Conservation (phyloP, 2,797 vertebrate genomes). For the Cirrhinus molitorella region DNA sequence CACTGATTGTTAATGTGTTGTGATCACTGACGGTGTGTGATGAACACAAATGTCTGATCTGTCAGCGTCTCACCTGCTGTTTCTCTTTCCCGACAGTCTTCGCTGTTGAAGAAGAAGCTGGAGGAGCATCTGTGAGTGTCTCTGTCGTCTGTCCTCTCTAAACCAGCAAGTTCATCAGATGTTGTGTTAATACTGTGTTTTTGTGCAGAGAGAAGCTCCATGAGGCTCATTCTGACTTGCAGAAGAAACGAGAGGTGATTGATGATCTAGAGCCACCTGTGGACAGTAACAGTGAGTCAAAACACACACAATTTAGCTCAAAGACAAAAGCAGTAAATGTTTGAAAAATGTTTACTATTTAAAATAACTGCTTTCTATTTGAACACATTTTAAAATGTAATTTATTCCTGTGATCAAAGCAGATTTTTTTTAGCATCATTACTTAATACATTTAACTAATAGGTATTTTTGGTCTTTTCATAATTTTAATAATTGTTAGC, state of each 20-base stretch:
- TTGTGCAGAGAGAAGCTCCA: conserved; percentile 86
- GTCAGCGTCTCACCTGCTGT: not conserved
- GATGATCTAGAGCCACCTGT: conserved; percentile 87
- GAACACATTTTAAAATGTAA: no score
- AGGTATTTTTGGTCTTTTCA: no score
- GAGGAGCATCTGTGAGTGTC: conserved; percentile 91
- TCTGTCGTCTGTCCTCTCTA: not conserved
- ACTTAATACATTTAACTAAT: no score
- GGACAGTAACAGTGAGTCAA: conserved; percentile 80
- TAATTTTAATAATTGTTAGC: no score
- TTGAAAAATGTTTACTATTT: no score
- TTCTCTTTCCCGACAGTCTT: conserved; percentile 74
- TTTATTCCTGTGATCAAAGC: no score
- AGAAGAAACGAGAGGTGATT: conserved; percentile 88
- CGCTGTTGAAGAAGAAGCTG: conserved; percentile 88
- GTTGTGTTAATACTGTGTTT: not conserved
- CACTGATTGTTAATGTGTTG: conserved; percentile 17
- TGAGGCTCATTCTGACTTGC: conserved; percentile 88
- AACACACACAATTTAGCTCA: not conserved
- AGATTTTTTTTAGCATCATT: no score
- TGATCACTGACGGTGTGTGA: conserved; percentile 57
- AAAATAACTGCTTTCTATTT: no score
- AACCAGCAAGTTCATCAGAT: not conserved
- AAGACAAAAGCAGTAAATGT: no score
- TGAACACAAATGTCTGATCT: conserved; percentile 1